Percentiles rank a stretch among this genome's conserved stretches.
These are phyloP conservation scores for Typhlomys cinereus DNA, from an alignment of 2,113 vertebrate genomes.

Conservation along the genomic window DNA sequence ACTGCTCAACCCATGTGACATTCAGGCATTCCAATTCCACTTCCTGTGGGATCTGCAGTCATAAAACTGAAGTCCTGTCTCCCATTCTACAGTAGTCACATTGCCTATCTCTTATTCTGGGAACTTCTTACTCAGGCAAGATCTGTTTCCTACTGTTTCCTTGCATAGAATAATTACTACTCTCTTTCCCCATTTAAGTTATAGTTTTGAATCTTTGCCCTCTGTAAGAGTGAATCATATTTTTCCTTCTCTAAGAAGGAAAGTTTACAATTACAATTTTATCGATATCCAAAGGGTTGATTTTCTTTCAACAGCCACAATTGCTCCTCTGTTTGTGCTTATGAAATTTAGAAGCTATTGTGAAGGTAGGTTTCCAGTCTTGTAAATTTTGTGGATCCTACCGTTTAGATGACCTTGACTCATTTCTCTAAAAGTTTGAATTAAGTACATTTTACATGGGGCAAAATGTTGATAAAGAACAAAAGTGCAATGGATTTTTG, in stretches of 20 bases:
- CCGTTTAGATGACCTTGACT: neutral
- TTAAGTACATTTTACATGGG: neutral
- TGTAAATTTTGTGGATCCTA: neutral
- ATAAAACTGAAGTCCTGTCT: neutral
- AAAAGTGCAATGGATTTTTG: neutral
- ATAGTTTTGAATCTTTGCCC: neutral
- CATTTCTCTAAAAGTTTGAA: neutral
- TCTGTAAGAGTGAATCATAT: neutral
- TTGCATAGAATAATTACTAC: neutral
- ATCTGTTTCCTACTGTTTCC: neutral
- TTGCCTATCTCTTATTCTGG: neutral
- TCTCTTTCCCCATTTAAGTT: neutral
- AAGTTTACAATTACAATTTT: neutral
- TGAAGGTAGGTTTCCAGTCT: neutral
- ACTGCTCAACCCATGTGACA: neutral
- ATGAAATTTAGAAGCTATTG: too few relatives aligned
- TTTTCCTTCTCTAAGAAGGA: neutral
- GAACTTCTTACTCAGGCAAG: neutral
- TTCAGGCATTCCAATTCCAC: accelerated
- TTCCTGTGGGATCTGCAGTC: neutral
- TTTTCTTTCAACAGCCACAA: neutral
- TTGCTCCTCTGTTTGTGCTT: neutral
- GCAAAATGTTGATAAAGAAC: neutral
- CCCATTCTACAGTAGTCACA: neutral
- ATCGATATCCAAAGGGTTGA: neutral